Conservation (phyloP, 1,140 invertebrate genomes). For the Drosophila saltans region DNA sequence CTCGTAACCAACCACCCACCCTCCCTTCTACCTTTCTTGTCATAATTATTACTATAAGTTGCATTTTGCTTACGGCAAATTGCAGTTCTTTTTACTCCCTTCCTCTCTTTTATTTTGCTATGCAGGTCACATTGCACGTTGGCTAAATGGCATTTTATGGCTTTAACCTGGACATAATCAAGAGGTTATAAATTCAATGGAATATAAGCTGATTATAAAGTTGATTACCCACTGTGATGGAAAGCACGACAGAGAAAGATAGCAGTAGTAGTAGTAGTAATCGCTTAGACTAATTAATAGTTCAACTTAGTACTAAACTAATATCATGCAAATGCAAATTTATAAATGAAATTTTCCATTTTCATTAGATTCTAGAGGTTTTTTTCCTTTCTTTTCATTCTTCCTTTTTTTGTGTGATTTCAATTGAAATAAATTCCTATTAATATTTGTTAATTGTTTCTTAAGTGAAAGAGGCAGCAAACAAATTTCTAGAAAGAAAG, state of each 20-base stretch:
- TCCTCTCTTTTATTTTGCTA: slow-evolving; percentile 28
- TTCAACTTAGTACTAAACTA: neutral
- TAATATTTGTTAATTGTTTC: slow-evolving; percentile 80
- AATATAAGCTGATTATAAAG: slow-evolving; percentile 73
- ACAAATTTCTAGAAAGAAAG: slow-evolving; percentile 40
- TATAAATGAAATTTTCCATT: slow-evolving; percentile 13
- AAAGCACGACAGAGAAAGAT: slow-evolving; percentile 12
- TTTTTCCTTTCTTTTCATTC: neutral
- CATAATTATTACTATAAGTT: slow-evolving; percentile 59
- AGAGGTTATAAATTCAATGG: slow-evolving; percentile 64
- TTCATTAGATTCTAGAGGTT: neutral
- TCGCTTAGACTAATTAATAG: slow-evolving; percentile 16
- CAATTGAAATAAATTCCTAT: slow-evolving; percentile 82
- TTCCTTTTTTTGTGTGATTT: slow-evolving; percentile 56
- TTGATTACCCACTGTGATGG: slow-evolving; percentile 39
- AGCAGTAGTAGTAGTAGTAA: neutral
- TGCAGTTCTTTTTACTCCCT: slow-evolving; percentile 8
- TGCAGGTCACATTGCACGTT: slow-evolving; percentile 43
- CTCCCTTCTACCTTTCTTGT: slow-evolving; percentile 17
- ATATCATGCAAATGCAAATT: slow-evolving; percentile 11
- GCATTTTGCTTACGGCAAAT: slow-evolving; percentile 37
- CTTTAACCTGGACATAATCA: slow-evolving; percentile 55
- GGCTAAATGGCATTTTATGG: slow-evolving; percentile 46
- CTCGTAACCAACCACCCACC: too few relatives aligned
- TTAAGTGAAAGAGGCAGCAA: slow-evolving; percentile 63